Base-by-base conservation (phyloP, 1,140 invertebrate genomes). In the Neodiprion fabricii region DNA sequence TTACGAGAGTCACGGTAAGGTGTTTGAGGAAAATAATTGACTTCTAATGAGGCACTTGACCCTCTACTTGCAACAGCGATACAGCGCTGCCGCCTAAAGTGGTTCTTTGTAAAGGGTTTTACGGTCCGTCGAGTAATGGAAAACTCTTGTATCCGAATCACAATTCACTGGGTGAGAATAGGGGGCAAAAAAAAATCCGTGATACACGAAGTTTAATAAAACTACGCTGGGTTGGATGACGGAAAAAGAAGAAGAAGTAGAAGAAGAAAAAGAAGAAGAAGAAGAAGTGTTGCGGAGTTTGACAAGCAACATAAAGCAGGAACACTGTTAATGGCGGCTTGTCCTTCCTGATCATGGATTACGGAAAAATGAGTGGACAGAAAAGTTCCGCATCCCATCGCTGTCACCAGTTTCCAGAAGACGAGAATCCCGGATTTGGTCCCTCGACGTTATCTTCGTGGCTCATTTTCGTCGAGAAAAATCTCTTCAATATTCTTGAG, bases 11-110 rank as follows among this genome's bases (percentile, higher is more conserved):
- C 28, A 5, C 28, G 28, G 28, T 40, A 40, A 40, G 28, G 28
- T 40, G 28, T 40, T 40, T 40, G 53, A 17, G 53, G 11, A 17
- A 61, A 61, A 61, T 61, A 61, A 61, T 61, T 61, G 53, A 61
- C 53, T 61, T 61, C 53, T 61, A 61, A 61, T 61, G 53, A 61
- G 53, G 53, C 53, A 61, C 53, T 61, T 61, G 53, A 61, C 53
- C 53, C 53, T 61, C 5, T 3, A 17, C 11, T 17, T 12, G n/a
- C 11, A 5, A 17, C 11, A 17, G 53, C n/a, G 53, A 17, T 61
- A 17, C 53, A 12, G n/a, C 53, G 9, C 53, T 61, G n/a, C 53
- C 5, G 11, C 53, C 53, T 40, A 40, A 40, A 40, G 53, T 7
- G 53, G 11, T 61, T 17, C 53, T 61, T 17, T 61, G n/a, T 5